Evolutionary conservation across 1,140 invertebrate genomes (phyloP).

Genomic region (Chymomyza costata): DNA sequence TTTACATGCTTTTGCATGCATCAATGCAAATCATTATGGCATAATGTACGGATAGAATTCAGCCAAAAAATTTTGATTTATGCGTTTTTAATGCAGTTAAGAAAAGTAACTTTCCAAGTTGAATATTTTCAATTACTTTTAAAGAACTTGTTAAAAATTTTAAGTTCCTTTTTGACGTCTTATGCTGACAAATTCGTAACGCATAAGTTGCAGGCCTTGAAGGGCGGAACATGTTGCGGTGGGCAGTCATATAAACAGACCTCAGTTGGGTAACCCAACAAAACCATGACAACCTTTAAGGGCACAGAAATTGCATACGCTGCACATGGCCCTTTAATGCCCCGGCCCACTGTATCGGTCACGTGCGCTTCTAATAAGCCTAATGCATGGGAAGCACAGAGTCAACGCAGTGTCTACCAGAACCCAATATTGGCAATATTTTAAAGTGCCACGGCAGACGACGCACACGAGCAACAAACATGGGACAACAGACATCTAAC

Average conservation of each 20-base stretch:
- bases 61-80: too few species aligned
- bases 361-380: constrained; percentile 67
- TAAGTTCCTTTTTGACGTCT: too few species aligned
- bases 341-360: constrained; percentile 26
- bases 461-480: constrained; percentile 15
- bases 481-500: constrained; percentile 46
- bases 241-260: background rate
- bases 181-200: too few species aligned
- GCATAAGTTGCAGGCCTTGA: constrained; percentile 21
- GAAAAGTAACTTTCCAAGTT: too few species aligned
- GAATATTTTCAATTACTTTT: too few species aligned
- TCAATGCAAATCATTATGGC: constrained; percentile 46
- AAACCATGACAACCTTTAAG: constrained; percentile 45
- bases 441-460: constrained; percentile 44
- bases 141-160: too few species aligned
- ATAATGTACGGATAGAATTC: constrained; percentile 46
- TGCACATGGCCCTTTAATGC: constrained; percentile 41
- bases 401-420: constrained; percentile 41
- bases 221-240: constrained; percentile 58
- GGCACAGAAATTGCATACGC: constrained; percentile 40
- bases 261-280: constrained; percentile 4
- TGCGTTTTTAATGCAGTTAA: too few species aligned
- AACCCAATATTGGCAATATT: constrained; percentile 69
- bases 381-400: constrained; percentile 46
- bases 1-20: constrained; percentile 46